These are phyloP conservation scores for Formica aserva DNA, from an alignment of 2,888 invertebrate species.

Conservation along the genomic window DNA sequence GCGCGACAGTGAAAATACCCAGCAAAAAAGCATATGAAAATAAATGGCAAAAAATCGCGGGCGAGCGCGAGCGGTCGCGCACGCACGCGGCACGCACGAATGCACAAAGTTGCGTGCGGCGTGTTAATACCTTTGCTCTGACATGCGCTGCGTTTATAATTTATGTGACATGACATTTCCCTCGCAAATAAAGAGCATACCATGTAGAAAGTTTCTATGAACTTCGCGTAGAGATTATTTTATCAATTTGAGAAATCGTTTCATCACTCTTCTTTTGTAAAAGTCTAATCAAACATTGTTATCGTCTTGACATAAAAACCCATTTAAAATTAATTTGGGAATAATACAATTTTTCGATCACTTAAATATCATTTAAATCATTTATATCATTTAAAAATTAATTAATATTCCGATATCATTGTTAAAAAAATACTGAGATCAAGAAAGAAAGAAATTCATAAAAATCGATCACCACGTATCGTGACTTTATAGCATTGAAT, in stretches of 20 bases:
- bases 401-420: neutral
- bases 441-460: neutral
- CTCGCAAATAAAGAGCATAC: neutral
- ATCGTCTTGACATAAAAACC: neutral
- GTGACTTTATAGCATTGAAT: neutral
- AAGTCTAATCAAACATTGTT: neutral
- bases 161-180: conserved; percentile 26
- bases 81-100: conserved; percentile 33
- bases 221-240: neutral
- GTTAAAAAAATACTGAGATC: neutral
- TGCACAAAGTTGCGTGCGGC: conserved; percentile 30
- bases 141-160: conserved; percentile 9
- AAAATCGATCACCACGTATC: neutral
- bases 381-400: neutral
- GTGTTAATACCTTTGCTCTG: conserved; percentile 17
- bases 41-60: conserved; percentile 36
- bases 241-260: neutral
- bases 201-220: conserved; percentile 14
- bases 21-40: conserved; percentile 22
- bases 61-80: neutral
- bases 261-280: neutral
- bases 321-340: neutral
- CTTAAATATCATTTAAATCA: neutral
- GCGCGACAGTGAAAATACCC: neutral
- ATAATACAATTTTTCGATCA: neutral